phyloP scores from a whole-genome alignment of 2,113 vertebrate genomes.

The Thinocorus orbignyianus region DNA sequence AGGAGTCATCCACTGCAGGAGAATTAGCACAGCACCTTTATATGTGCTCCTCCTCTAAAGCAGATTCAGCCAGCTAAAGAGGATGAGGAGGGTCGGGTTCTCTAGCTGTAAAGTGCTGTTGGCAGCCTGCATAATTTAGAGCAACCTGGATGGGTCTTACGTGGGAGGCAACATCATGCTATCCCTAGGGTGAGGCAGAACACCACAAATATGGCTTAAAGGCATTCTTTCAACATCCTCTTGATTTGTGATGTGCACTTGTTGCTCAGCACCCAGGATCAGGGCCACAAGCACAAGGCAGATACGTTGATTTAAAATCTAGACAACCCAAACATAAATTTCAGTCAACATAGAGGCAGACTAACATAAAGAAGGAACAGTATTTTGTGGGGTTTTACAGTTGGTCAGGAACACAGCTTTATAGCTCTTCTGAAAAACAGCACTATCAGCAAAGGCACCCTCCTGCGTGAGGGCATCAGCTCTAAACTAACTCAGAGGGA shows the following conservation, averaged over 20 bases:
- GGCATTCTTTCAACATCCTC: background rate
- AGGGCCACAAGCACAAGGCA: background rate
- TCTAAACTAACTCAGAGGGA: conserved; percentile 56
- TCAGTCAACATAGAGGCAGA: background rate
- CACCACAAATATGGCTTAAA: background rate
- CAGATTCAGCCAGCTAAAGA: background rate
- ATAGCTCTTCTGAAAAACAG: conserved; percentile 33
- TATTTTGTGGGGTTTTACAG: background rate
- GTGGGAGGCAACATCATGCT: background rate
- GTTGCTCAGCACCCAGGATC: background rate
- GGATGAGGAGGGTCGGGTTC: background rate
- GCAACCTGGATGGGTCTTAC: rapidly evolving
- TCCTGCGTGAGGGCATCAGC: conserved; percentile 37
- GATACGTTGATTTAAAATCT: background rate
- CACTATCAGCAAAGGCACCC: conserved; percentile 51
- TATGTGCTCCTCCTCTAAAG: background rate
- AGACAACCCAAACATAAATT: background rate
- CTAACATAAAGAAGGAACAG: background rate
- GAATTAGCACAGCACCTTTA: background rate
- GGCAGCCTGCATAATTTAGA: background rate
- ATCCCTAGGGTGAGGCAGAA: background rate
- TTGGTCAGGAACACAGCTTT: conserved; percentile 23
- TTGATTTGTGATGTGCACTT: background rate
- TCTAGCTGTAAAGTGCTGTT: background rate
- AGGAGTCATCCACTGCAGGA: background rate